These are phyloP conservation scores for Erebia palarica DNA, from an alignment of 2,888 invertebrate species.

Conservation along the genomic window DNA sequence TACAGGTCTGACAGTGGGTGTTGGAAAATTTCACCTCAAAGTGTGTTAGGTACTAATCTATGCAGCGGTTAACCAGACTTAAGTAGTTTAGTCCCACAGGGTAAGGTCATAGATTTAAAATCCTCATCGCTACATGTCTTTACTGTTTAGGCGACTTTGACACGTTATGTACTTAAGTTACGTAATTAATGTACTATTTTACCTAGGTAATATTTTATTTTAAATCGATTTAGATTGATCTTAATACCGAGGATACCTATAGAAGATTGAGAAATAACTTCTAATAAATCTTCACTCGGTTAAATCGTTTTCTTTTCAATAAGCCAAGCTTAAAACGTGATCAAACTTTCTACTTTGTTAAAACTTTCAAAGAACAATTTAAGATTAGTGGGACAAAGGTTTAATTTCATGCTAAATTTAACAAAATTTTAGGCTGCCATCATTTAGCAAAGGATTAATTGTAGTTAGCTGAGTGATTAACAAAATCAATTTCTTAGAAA, in stretches of 20 bases:
- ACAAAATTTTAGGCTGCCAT: conserved; percentile 43
- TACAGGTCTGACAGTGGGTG: conserved; percentile 37
- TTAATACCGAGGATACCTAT: background rate
- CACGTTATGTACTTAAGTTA: too few relatives aligned
- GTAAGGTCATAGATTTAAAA: background rate
- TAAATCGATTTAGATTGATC: too few relatives aligned
- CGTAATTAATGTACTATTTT: too few relatives aligned
- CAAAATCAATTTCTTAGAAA: conserved; percentile 12
- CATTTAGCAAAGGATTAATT: conserved; percentile 38
- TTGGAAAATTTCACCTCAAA: conserved; percentile 28
- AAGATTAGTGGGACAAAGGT: conserved; percentile 43
- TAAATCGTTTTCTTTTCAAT: conserved; percentile 20
- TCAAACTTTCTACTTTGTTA: conserved; percentile 47
- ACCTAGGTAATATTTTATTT: too few relatives aligned
- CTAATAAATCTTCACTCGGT: background rate
- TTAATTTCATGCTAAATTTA: conserved; percentile 49
- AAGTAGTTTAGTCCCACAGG: conserved; percentile 1
- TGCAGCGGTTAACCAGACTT: conserved; percentile 20
- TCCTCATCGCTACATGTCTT: background rate
- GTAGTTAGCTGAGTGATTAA: conserved; percentile 20
- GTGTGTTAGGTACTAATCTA: conserved; percentile 26
- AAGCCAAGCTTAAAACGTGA: conserved; percentile 13
- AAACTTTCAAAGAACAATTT: conserved; percentile 47
- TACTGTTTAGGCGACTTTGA: background rate
- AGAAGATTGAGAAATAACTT: background rate